Conservation (phyloP, 1,140 invertebrate genomes). For the Scaptomyza graminum region DNA sequence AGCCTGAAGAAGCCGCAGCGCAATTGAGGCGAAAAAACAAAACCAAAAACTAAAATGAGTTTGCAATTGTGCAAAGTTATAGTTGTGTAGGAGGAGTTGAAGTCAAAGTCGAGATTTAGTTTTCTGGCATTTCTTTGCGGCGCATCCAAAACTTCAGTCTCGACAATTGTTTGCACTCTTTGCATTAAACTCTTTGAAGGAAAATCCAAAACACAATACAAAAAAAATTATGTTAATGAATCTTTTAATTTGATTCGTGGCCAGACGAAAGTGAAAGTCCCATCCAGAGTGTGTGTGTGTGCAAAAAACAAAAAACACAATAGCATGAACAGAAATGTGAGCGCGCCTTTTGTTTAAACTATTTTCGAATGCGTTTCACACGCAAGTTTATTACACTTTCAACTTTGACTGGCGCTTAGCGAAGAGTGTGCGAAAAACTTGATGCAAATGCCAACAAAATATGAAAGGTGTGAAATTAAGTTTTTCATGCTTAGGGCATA, state of each 20-base stretch:
- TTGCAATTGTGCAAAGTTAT: conserved; percentile 56
- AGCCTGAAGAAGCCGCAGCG: conserved; percentile 45
- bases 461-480: conserved; percentile 45
- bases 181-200: conserved; percentile 22
- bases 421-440: conserved; percentile 30
- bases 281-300: conserved; percentile 15
- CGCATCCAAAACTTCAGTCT: conserved; percentile 21
- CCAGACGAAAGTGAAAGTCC: conserved; percentile 59
- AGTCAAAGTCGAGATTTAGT: conserved; percentile 22
- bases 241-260: conserved; percentile 53
- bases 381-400: conserved; percentile 73
- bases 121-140: conserved; percentile 18
- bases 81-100: conserved; percentile 48
- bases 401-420: conserved; percentile 54
- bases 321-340: conserved; percentile 42
- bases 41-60: conserved; percentile 34
- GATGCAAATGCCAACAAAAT: conserved; percentile 21
- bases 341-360: conserved; percentile 54
- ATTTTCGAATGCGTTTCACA: conserved; percentile 54
- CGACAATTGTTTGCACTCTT: conserved; percentile 47
- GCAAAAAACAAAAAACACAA: conserved; percentile 22
- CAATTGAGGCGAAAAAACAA: conserved; percentile 31
- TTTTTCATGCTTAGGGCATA: conserved; percentile 17
- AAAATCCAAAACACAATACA: conserved; percentile 4
- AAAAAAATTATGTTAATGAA: conserved; percentile 56